Percentiles rank a stretch among this genome's conserved stretches.
These are phyloP conservation scores for Onthophagus sagittarius DNA, from an alignment of 2,888 invertebrate genomes.

Conservation along the genomic window DNA sequence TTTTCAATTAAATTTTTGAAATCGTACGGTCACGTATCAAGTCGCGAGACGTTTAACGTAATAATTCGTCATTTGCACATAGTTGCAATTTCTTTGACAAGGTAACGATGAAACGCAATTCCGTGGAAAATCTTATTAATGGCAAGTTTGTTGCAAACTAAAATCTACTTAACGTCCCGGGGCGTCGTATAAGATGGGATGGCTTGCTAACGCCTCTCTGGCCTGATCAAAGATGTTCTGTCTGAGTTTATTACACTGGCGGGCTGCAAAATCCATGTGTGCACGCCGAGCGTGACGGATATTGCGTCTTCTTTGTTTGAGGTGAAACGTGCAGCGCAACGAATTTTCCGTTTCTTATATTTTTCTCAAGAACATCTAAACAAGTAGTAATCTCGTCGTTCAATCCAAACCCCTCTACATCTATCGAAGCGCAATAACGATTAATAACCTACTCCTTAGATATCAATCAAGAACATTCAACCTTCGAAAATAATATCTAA, in stretches of 20 bases:
- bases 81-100: conserved; percentile 13
- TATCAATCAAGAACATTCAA: not conserved
- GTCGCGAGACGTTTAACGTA: not conserved
- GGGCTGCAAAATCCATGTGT: not conserved
- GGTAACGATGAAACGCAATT: conserved; percentile 10
- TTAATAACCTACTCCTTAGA: not conserved
- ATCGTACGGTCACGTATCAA: not conserved
- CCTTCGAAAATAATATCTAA: not conserved
- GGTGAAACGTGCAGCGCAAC: not conserved
- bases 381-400: not conserved
- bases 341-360: not conserved
- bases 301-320: not conserved
- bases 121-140: conserved; percentile 17
- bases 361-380: not conserved
- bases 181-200: not conserved
- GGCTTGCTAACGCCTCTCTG: not conserved
- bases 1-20: not conserved
- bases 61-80: conserved; percentile 4
- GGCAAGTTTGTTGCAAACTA: conserved; percentile 18
- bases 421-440: not conserved
- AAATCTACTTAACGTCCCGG: conserved; percentile 4
- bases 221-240: not conserved
- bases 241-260: not conserved
- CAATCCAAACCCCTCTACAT: not conserved
- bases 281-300: not conserved